Conservation (phyloP, 2,888 invertebrate species). For the Macropis europaea region DNA sequence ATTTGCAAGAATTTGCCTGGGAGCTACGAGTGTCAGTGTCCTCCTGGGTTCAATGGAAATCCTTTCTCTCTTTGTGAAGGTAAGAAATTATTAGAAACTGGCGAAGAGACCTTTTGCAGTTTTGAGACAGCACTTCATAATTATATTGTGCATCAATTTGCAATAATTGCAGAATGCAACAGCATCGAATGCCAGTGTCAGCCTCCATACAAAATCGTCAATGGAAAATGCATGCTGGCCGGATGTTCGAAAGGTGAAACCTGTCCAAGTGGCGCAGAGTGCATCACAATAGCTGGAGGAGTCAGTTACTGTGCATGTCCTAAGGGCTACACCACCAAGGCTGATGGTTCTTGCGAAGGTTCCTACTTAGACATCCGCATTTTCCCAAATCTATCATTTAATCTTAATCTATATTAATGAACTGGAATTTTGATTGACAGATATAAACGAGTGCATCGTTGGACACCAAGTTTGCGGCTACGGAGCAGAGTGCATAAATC, state of each 20-base stretch:
- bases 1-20: slow-evolving; percentile 96
- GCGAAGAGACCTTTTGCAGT: too few relatives aligned
- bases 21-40: slow-evolving; percentile 95
- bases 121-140: too few relatives aligned
- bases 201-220: slow-evolving; percentile 91
- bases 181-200: slow-evolving; percentile 93
- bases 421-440: slow-evolving; percentile 73
- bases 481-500: slow-evolving; percentile 92
- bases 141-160: not conserved
- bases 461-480: slow-evolving; percentile 90
- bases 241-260: slow-evolving; percentile 90
- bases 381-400: too few relatives aligned
- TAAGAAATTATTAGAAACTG: slow-evolving; percentile 59
- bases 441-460: slow-evolving; percentile 91
- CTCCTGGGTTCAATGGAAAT: slow-evolving; percentile 93
- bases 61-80: slow-evolving; percentile 92
- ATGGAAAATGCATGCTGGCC: slow-evolving; percentile 91
- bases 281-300: slow-evolving; percentile 93
- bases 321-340: slow-evolving; percentile 88
- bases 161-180: slow-evolving; percentile 83
- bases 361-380: slow-evolving; percentile 2
- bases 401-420: not conserved
- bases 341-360: slow-evolving; percentile 89
- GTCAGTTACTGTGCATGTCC: slow-evolving; percentile 97
- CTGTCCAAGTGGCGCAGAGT: slow-evolving; percentile 93